Conservation (phyloP, 2,888 invertebrate species). For the Brenthis daphne region DNA sequence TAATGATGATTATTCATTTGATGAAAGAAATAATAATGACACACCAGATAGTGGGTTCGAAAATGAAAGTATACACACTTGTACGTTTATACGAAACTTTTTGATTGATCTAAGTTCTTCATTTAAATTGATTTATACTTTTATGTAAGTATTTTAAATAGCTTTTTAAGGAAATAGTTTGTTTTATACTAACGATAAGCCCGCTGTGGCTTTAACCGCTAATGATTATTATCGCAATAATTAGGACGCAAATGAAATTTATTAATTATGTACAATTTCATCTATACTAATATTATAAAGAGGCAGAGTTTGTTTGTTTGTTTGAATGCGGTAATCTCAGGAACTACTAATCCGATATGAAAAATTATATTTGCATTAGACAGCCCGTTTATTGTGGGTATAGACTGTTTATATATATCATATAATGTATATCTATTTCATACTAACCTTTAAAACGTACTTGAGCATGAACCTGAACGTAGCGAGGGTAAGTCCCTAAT, state of each 20-base stretch:
- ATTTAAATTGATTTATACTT: slow-evolving; percentile 48
- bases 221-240: too few species aligned
- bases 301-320: too few species aligned
- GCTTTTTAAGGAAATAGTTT: not conserved
- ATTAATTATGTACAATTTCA: too few species aligned
- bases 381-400: not conserved
- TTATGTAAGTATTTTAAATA: slow-evolving; percentile 64
- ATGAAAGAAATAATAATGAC: slow-evolving; percentile 36
- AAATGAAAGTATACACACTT: slow-evolving; percentile 41
- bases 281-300: not conserved
- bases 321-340: too few species aligned
- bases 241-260: too few species aligned
- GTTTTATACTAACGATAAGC: not conserved
- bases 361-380: not conserved
- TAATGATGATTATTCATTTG: slow-evolving; percentile 8
- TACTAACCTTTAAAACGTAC: too few species aligned
- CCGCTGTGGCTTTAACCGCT: too few species aligned
- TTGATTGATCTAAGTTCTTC: slow-evolving; percentile 47
- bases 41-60: slow-evolving; percentile 51
- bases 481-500: too few species aligned
- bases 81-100: slow-evolving; percentile 48
- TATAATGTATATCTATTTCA: too few species aligned
- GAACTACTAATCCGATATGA: not conserved
- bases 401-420: too few species aligned
- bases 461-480: too few species aligned